Evolutionary conservation across 1,140 invertebrate species (phyloP), one percentile per base, ranked within the genome.

Genomic region (Phocides pigmalion): DNA sequence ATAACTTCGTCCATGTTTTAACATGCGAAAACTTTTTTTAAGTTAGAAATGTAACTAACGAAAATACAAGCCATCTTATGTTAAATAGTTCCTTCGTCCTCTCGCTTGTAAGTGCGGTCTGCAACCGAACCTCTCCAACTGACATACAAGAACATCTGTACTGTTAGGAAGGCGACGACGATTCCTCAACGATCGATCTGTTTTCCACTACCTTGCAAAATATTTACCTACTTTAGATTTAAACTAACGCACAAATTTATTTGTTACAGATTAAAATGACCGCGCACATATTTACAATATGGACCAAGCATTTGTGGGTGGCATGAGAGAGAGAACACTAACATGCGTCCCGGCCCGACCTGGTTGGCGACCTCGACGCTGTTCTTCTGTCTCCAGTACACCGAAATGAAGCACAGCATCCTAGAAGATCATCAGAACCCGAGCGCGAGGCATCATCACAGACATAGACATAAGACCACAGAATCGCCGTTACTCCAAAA

Each of bases 251-350:
- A 6, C n/a, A 53, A n/a, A 56, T 64, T 74, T 42, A 14, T 17
- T 87, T 85, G 80, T 89, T 89, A 3, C 84, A 89, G 86, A 76
- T 73, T 61, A 87, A 74, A 81, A 87, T 80, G 76, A 73, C 50
- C 20, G 46, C 54, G 16, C 32, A 50, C 16, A 59, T 49, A 65
- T 64, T 56, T 42, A 66, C 62, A 71, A 53, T 61, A 82, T 79
- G 79, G 76, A 65, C 59, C 53, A 68, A 65, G 50, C 66, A 73
- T 81, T 82, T 62, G 50, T 56, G 37, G 15, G 75, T 85, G 81
- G 86, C 68, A 79, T 89, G 86, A 89, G 61, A 79, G 35, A 78
- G 32, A 77, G 59, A 53, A 65, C 56, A 73, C 68, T 75, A 81
- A 58, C 76, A 88, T 89, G 86, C 75, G 72, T 78, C 78, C 74